Percentiles rank a stretch among this genome's conserved stretches.
Conservation (phyloP, 2,113 vertebrate species). For the Dicerorhinus sumatrensis region DNA sequence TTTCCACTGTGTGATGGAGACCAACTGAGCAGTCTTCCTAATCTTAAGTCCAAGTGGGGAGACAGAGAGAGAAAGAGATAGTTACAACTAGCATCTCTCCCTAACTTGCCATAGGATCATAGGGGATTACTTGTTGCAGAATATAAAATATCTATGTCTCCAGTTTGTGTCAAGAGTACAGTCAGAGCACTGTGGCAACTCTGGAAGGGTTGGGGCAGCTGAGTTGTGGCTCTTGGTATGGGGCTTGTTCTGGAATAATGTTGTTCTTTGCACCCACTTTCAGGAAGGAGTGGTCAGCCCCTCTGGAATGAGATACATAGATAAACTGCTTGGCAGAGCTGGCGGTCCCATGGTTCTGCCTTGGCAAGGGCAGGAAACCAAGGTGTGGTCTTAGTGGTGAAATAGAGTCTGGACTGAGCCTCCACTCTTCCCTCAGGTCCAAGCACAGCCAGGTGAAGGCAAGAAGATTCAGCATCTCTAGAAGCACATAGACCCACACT, state of each 20-base stretch:
- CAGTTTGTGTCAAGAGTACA: not conserved
- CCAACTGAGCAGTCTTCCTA: not conserved
- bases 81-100: not conserved
- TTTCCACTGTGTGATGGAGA: not conserved
- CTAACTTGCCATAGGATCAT: not conserved
- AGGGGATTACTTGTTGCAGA: not conserved
- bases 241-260: not conserved
- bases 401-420: not conserved
- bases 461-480: not conserved
- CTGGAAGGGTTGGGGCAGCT: not conserved
- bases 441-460: not conserved
- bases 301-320: not conserved
- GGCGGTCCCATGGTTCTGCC: not conserved
- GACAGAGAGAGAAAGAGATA: not conserved
- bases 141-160: not conserved
- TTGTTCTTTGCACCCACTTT: not conserved
- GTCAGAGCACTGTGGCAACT: not conserved
- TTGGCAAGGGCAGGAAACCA: not conserved
- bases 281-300: not conserved
- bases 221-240: not conserved
- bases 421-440: not conserved
- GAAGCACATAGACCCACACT: not conserved
- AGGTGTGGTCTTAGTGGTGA: not conserved
- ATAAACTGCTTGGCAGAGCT: not conserved
- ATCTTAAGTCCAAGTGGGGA: not conserved